Base-by-base conservation (phyloP, 2,113 vertebrate species). In the Oncorhynchus kisutch region DNA sequence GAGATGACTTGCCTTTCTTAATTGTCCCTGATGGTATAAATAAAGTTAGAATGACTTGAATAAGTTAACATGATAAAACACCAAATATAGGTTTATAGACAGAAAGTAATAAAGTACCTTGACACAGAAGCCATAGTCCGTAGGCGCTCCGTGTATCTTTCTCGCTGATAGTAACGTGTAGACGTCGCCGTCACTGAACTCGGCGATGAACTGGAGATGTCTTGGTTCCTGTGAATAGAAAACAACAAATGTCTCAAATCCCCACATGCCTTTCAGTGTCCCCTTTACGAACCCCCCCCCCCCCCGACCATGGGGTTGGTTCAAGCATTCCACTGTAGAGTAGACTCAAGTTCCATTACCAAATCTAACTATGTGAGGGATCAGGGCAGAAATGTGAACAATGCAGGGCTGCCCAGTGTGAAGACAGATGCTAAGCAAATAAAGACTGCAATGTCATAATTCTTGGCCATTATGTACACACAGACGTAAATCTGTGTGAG, bases 181-280 rank as follows among this genome's bases (percentile, higher is more conserved):
- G 86, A 98, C 91, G 78, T 98, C 95, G 84, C 95, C 95, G 90
- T 95, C 95, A 88, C 93, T 95, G 84, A 99, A 97, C 92, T 99
- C 97, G 14, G 96, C 95, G 86, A 97, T 95, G 90, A 97, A 96
- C 89, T 99, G 97, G 72, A 99, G 94, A 92, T 99, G 97, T 78
- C 98, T 94, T 39, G 98, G 97, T 85, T 99, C 97, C 98, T 99
- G 90, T 67, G n/a, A 69, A 54, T 60, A 27, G 54, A 12, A 79
- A 82, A 78, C 3, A 83, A 13, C 39, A 12, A 60, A 16, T 71
- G 45, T 18, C 9, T 70, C 25, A 18, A 39, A 39, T 22, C 34
- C 6, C 34, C 5, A 48, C 27, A 16, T 48, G 12, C 67, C 8
- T 12, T 71, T 22, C 24, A 14, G 51, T 71, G 4, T 71, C 39